Conservation (phyloP, 2,113 vertebrate species). For the Melanotaenia duboulayi region DNA sequence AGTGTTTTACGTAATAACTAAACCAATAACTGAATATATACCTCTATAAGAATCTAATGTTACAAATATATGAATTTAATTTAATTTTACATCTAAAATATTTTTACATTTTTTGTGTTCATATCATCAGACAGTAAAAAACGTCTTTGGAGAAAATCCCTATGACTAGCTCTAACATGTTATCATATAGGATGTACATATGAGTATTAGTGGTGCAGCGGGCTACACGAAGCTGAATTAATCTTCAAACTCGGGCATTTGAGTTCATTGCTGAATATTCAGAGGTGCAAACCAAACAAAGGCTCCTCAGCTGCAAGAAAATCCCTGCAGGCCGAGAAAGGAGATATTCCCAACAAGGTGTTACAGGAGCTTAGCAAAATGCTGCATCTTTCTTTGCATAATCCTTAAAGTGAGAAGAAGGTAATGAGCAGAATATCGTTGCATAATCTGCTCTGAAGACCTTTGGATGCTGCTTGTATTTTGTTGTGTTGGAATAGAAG, state of each 20-base stretch:
- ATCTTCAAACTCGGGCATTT: background rate
- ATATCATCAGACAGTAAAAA: too few relatives aligned
- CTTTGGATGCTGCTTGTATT: background rate
- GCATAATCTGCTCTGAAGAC: slow-evolving; percentile 28
- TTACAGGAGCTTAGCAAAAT: slow-evolving; percentile 41
- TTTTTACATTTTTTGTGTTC: too few relatives aligned
- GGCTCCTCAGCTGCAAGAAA: slow-evolving; percentile 23
- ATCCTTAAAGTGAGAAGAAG: slow-evolving; percentile 50
- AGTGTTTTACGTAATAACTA: too few relatives aligned
- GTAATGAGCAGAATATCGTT: slow-evolving; percentile 39
- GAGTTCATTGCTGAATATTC: slow-evolving; percentile 44
- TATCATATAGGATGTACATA: background rate
- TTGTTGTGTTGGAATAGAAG: slow-evolving; percentile 4
- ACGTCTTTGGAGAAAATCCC: too few relatives aligned
- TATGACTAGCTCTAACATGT: background rate
- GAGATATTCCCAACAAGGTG: slow-evolving; percentile 41
- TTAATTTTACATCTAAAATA: too few relatives aligned
- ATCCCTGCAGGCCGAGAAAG: slow-evolving; percentile 41
- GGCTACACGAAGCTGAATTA: slow-evolving; percentile 5
- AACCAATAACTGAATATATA: too few relatives aligned
- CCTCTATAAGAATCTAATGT: too few relatives aligned
- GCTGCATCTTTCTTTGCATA: slow-evolving; percentile 37
- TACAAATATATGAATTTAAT: too few relatives aligned
- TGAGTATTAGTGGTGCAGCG: slow-evolving; percentile 13
- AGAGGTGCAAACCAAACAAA: slow-evolving; percentile 27